Conservation (phyloP, 2,888 invertebrate species). For the Muscina levida region DNA sequence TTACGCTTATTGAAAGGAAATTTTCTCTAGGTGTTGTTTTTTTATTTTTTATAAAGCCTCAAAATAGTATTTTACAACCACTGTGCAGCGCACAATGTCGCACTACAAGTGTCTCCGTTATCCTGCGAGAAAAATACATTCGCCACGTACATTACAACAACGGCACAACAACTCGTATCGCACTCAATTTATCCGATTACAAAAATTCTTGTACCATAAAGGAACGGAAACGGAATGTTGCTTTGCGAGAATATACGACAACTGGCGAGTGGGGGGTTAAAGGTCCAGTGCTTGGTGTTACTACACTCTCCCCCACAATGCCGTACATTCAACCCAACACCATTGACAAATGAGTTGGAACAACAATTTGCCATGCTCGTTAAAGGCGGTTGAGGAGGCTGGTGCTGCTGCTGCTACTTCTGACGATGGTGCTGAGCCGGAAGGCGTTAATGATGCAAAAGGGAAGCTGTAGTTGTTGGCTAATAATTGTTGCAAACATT, state of each 20-base stretch:
- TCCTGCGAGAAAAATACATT: no score
- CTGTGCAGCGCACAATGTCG: no score
- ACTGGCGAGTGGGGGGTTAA: conserved; percentile 58
- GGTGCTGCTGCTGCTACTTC: neutral
- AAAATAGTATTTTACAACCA: no score
- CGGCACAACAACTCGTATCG: conserved; percentile 12
- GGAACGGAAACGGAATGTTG: conserved; percentile 31
- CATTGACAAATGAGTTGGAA: conserved; percentile 67
- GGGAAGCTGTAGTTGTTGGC: conserved; percentile 38
- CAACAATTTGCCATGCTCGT: conserved; percentile 66
- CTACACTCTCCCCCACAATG: conserved; percentile 20
- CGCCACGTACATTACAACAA: neutral
- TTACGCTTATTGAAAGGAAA: conserved; percentile 44
- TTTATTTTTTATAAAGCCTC: no score
- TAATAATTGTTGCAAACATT: conserved; percentile 59
- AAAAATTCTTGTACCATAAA: no score
- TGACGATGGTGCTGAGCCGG: conserved; percentile 14
- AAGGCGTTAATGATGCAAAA: conserved; percentile 39
- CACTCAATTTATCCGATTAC: conserved; percentile 55
- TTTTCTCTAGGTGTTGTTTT: conserved; percentile 14
- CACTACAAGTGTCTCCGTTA: no score
- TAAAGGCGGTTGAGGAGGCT: conserved; percentile 44
- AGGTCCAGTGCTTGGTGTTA: conserved; percentile 37
- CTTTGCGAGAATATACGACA: conserved; percentile 58
- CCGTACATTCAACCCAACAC: conserved; percentile 36